Conservation (phyloP, 2,888 invertebrate genomes). For the Synanthedon tipuliformis region DNA sequence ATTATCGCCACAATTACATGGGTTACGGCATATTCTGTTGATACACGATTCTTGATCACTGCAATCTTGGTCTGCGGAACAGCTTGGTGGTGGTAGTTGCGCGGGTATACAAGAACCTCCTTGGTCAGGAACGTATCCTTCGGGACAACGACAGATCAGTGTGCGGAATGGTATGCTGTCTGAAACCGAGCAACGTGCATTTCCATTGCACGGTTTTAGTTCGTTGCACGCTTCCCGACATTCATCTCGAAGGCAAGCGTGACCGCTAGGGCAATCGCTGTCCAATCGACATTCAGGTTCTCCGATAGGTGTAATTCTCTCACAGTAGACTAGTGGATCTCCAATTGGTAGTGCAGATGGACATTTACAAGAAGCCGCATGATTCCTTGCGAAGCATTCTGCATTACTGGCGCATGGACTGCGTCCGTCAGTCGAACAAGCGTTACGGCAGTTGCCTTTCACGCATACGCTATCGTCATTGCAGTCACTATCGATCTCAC, state of each 20-base stretch:
- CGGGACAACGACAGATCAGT: conserved; percentile 89
- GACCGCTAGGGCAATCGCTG: conserved; percentile 81
- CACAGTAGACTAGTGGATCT: conserved; percentile 83
- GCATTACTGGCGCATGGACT: conserved; percentile 88
- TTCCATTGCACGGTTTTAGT: conserved; percentile 80
- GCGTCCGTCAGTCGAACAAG: conserved; percentile 74
- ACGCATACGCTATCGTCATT: conserved; percentile 80
- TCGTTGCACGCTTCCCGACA: conserved; percentile 84
- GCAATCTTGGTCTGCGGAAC: conserved; percentile 84
- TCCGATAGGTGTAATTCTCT: conserved; percentile 54
- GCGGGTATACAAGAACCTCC: conserved; percentile 83
- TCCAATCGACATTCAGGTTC: conserved; percentile 81
- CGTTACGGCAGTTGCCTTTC: conserved; percentile 80
- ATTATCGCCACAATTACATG: conserved; percentile 88
- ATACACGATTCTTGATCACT: conserved; percentile 83
- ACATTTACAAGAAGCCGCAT: conserved; percentile 85
- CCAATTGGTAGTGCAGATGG: conserved; percentile 83
- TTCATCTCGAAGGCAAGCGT: conserved; percentile 82
- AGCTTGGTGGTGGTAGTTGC: conserved; percentile 78
- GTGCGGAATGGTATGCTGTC: conserved; percentile 89
- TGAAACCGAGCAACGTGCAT: conserved; percentile 83
- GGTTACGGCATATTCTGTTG: conserved; percentile 86
- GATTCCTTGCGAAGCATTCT: conserved; percentile 82
- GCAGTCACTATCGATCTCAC: conserved; percentile 83
- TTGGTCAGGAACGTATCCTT: conserved; percentile 84